Evolutionary conservation across 2,888 invertebrate genomes (phyloP), one percentile per base, ranked within the genome.

Genomic region (Chesias legatella): DNA sequence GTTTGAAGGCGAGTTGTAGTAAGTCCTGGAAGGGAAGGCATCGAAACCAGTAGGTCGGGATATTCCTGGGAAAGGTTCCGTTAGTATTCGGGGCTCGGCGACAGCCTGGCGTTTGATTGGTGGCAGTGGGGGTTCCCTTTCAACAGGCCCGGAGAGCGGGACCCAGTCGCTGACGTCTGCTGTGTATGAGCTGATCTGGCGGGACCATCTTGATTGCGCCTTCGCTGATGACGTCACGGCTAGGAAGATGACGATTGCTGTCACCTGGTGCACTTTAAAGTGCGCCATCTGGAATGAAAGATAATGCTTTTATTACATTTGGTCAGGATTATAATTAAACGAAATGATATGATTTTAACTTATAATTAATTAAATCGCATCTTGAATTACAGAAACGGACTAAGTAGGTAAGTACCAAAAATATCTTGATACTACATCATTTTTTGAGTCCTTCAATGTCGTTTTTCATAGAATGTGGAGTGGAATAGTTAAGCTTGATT

Each of bases 121-220:
- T 3, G 75, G 65, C 8, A 49, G 35, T 10, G 60, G 42, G 3
- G 60, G 51, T 36, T 74, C 78, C 51, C 67, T 67, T 17, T 83
- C 80, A 5, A 76, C 53, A 0, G 88, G 83, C 1, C 70, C 75
- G 1, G 77, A 48, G 0, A 88, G 62, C 0, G 88, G 88, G 7
- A 86, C 79, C 88, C 88, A 88, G 66, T 88, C 88, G 48, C 82
- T 68, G 39, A 82, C 79, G 49, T 85, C 88, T 10, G 86, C 68
- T 20, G 81, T 86, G 58, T 86, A 85, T 4, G 84, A 72, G 67
- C 85, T 85, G 66, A 88, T 80, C 52, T 88, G 88, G 7, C 88
- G 74, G 9, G 88, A 88, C 88, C 88, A 88, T 66, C 88, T 70
- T n/a, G 74, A 58, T 50, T 78, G 77, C 25, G 76, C 75, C 45